Evolutionary conservation across 2,888 invertebrate species (phyloP), one percentile per base, ranked within the genome.

Genomic region (Thereva unica): DNA sequence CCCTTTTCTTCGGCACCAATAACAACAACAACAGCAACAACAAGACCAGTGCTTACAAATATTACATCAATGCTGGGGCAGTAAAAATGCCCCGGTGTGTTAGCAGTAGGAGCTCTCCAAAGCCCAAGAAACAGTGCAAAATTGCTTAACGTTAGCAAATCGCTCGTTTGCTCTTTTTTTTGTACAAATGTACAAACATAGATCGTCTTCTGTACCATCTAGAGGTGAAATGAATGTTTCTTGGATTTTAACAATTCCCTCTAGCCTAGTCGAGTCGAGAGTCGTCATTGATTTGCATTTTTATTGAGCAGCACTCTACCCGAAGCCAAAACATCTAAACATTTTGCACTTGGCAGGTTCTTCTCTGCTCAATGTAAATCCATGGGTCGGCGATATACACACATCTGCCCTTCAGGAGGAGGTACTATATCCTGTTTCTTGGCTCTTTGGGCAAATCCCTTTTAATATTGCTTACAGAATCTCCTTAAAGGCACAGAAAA

Each of bases 401-500:
- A 23, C 2, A 1, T 23, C 23, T 23, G 23, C 23, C 23, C 23
- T 23, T 23, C 23, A 23, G 23, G 23, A 23, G 23, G 23, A n/a
- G n/a, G n/a, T n/a, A n/a, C n/a, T 23, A 23, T 23, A 23, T 23
- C 23, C 23, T 23, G 23, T 23, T 23, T 23, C 23, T 23, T 23
- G 23, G 23, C 23, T 23, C 23, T 23, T 23, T 23, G 23, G 23
- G 23, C 23, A 23, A 23, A 23, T 23, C 23, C 23, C 23, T 23
- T 23, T 23, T 23, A 23, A 23, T 23, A 23, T 23, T 23, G 23
- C 23, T 23, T 23, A 23, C 23, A 23, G 23, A 23, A 10, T 47
- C n/a, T 61, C 40, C 61, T 61, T 50, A 61, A 61, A 50, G 61
- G 50, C 40, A 50, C 61, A 50, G n/a, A 50, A 50, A 23, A 41